Evolutionary conservation across 2,113 vertebrate genomes (phyloP).

Genomic region (Psittacus erithacus): DNA sequence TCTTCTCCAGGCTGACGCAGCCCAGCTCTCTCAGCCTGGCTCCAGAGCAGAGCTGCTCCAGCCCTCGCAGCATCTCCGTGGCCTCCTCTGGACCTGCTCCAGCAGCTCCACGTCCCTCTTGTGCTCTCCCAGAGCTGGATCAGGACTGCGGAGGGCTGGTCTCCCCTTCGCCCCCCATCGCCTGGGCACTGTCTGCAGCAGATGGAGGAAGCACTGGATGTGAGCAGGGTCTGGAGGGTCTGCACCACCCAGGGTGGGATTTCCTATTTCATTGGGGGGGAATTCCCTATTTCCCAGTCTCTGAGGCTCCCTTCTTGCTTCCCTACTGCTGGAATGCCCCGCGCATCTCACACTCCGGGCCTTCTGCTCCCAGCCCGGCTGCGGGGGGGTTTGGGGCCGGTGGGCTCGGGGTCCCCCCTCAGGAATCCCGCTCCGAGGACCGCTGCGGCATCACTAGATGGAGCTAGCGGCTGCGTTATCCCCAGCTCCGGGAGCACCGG

Average conservation of each 20-base stretch:
- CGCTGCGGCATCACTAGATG: constrained; percentile 46
- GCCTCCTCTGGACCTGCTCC: background rate
- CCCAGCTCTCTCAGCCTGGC: background rate
- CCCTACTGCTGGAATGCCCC: background rate
- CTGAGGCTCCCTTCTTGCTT: background rate
- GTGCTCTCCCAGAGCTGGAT: background rate
- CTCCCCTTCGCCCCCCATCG: background rate
- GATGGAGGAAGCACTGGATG: background rate
- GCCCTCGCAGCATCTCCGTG: background rate
- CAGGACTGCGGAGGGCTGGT: background rate
- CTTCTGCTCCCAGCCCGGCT: accelerated
- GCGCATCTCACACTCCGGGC: accelerated
- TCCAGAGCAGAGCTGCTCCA: background rate
- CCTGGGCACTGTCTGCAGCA: background rate
- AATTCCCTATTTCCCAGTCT: background rate
- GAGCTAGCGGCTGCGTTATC: constrained; percentile 61
- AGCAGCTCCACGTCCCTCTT: background rate
- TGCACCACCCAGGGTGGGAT: background rate
- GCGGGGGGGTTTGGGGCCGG: accelerated
- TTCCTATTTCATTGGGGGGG: no score
- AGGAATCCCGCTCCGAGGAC: background rate
- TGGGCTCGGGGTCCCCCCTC: background rate
- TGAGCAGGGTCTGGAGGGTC: background rate
- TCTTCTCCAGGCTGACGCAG: background rate
- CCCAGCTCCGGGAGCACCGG: background rate